These are phyloP conservation scores for Syngnathus floridae DNA, from an alignment of 2,113 vertebrate species.

Conservation along the genomic window DNA sequence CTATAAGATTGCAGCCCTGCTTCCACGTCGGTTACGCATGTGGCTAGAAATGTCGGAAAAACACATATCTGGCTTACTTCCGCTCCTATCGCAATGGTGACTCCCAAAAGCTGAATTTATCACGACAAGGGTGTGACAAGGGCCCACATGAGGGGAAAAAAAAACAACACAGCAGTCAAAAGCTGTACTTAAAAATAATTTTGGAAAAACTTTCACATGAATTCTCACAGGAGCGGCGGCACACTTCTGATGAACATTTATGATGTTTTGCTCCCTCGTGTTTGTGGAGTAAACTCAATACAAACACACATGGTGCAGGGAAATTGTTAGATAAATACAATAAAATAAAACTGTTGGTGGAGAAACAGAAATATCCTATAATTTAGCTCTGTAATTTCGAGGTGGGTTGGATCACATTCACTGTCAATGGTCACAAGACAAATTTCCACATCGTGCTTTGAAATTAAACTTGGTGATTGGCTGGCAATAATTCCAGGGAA, in stretches of 20 bases:
- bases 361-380: slow-evolving; percentile 54
- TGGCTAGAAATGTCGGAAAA: slow-evolving; percentile 41
- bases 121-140: slow-evolving; percentile 36
- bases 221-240: slow-evolving; percentile 36
- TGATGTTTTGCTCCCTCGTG: slow-evolving; percentile 17
- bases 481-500: background rate
- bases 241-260: slow-evolving; percentile 21
- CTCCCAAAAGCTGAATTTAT: slow-evolving; percentile 48
- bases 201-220: slow-evolving; percentile 50
- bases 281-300: slow-evolving; percentile 16
- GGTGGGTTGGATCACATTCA: background rate
- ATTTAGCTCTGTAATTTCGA: slow-evolving; percentile 55
- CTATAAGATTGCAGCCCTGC: slow-evolving; percentile 54
- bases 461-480: background rate
- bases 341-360: slow-evolving; percentile 48
- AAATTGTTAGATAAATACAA: slow-evolving; percentile 46
- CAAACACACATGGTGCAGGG: slow-evolving; percentile 33
- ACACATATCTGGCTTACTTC: slow-evolving; percentile 41
- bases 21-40: slow-evolving; percentile 42
- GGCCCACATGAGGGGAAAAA: slow-evolving; percentile 20
- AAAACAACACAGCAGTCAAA: slow-evolving; percentile 40
- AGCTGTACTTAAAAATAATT: slow-evolving; percentile 41
- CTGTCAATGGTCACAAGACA: background rate
- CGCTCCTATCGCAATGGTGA: slow-evolving; percentile 28
- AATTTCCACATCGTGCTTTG: background rate